Base-by-base conservation (phyloP, 2,797 vertebrate species). In the Muscicapa striata region DNA sequence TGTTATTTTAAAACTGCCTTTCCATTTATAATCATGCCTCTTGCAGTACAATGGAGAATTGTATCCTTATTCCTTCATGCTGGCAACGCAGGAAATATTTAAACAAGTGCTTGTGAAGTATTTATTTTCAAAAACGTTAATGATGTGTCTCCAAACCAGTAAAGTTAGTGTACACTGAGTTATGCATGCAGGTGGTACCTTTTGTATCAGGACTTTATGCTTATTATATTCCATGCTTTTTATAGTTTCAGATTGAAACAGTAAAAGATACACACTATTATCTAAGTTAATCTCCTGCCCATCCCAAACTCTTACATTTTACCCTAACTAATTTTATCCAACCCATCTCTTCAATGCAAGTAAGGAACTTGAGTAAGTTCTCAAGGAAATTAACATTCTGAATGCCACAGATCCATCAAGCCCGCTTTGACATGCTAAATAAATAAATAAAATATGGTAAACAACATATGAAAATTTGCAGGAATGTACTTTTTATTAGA, bases 1-100 rank as follows among this genome's bases (percentile, higher is more conserved):
- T 82, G 83, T 94, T 96, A 77, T 95, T 96, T 94, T 93, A 93
- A 92, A 95, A 54, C 67, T 70, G 74, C 73, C 49, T 87, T 90
- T 94, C 89, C 49, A 70, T 70, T 58, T 94, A 86, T 41, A 91
- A 91, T 55, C 49, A 40, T 64, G 66, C 55, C 55, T 86, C 34
- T 30, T 70, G 80, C 67, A 78, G 76, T 46, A 96, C 82, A 94
- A 72, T 91, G 85, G 82, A 70, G 62, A 62, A 89, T 69, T 95
- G 79, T 91, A n/a, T 52, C 73, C 67, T 89, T 92, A 54, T 63
- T 89, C 48, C 82, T 93, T 78, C 59, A 36, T 27, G 80, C 48
- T 86, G 66, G 34, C 32, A 76, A 67, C 13, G 23, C 43, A 92
- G 82, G 67, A 96, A 93, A 76, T 52, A 72, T n/a, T 85, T 87